Base-by-base conservation (phyloP, 2,888 invertebrate species). In the Leptothorax acervorum region DNA sequence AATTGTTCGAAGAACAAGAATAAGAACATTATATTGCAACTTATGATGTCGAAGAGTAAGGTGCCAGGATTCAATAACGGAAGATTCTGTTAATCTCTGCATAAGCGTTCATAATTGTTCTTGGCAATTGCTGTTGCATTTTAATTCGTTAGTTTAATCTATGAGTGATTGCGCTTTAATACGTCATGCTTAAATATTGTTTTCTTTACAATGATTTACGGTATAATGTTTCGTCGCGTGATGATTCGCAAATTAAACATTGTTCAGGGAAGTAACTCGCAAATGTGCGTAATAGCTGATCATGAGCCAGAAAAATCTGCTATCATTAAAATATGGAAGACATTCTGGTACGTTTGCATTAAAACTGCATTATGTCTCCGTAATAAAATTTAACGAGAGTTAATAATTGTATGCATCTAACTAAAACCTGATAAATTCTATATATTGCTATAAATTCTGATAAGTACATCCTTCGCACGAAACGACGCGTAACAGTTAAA, bases 391-490 rank as follows among this genome's bases (percentile, higher is more conserved):
- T 82, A 85, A 85, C 81, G 83, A 87, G 81, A 81, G 51, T 65
- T 70, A 53, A 73, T 73, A 81, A 84, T 70, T 51, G 66, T 63
- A 63, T 62, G 51, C 53, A 62, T 70, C 51, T 71, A 81, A 71
- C 74, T 83, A 65, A 76, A 75, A 45, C 28, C 55, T 65, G 31
- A 74, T 55, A 53, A 83, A 57, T 63, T 70, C 70, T 84, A 82
- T 73, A 81, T 85, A 83, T 82, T 83, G 78, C 83, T 85, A 85
- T 82, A 66, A 89, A 85, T 83, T 82, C 84, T 79, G 83, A 82
- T 91, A 91, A 90, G 84, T 91, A 91, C 87, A 91, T 89, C 87
- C 82, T 87, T 87, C 42, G 57, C 71, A 84, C 66, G 60, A 82
- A 86, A 85, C 62, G 63, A 81, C 65, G 75, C 63, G 35, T 85